These are phyloP conservation scores for Hemaris fuciformis DNA, from an alignment of 2,888 invertebrate species.

Conservation along the genomic window DNA sequence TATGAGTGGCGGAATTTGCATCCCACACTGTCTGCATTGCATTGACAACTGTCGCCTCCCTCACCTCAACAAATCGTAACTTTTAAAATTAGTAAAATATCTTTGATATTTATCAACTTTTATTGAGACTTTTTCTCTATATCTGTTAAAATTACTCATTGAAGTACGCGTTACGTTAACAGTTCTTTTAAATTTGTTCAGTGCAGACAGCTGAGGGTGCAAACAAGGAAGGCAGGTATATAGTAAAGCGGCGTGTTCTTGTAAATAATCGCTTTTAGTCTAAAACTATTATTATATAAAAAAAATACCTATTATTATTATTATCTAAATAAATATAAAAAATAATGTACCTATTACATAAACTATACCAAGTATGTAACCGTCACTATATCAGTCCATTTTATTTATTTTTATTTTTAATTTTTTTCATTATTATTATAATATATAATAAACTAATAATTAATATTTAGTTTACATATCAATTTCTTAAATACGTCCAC, in stretches of 20 bases:
- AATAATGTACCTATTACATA: slow-evolving; percentile 35
- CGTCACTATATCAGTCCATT: slow-evolving; percentile 25
- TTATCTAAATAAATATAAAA: slow-evolving; percentile 44
- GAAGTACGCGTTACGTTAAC: neutral
- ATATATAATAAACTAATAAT: slow-evolving; percentile 16
- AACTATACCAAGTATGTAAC: slow-evolving; percentile 28
- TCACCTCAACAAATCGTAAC: no score
- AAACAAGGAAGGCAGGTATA: slow-evolving; percentile 59
- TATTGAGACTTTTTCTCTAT: neutral
- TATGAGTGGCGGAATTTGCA: slow-evolving; percentile 15
- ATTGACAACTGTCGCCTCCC: neutral
- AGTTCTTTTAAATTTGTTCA: neutral
- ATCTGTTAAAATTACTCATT: no score
- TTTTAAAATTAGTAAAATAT: neutral
- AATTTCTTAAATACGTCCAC: neutral
- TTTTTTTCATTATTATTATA: slow-evolving; percentile 20
- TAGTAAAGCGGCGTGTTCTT: slow-evolving; percentile 65
- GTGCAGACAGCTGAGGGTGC: slow-evolving; percentile 30
- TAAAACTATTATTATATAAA: slow-evolving; percentile 36
- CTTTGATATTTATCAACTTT: neutral
- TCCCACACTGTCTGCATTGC: neutral
- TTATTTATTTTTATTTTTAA: slow-evolving; percentile 28
- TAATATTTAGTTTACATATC: slow-evolving; percentile 4
- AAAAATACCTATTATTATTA: slow-evolving; percentile 7
- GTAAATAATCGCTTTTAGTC: slow-evolving; percentile 76